Conservation (phyloP, 2,113 vertebrate species). For the Callipepla californica region DNA sequence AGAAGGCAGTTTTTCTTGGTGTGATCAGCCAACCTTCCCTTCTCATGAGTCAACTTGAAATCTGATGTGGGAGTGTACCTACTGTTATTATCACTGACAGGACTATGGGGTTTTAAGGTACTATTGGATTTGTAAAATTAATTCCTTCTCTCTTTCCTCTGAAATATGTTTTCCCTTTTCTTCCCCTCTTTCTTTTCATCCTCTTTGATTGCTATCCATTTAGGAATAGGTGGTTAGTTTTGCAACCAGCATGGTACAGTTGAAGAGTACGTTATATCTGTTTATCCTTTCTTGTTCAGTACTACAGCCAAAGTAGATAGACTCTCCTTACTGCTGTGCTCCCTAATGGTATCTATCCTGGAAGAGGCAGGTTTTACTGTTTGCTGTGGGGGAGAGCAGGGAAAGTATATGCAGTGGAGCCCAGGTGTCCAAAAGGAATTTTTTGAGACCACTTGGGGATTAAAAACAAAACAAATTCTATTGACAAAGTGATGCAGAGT, state of each 20-base stretch:
- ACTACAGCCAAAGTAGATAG: background rate
- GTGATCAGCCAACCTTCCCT: background rate
- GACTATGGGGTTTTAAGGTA: background rate
- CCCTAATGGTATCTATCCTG: background rate
- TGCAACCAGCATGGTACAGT: accelerated
- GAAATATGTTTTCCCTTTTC: background rate
- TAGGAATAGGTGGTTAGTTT: background rate
- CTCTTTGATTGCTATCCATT: accelerated
- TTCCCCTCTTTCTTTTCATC: background rate
- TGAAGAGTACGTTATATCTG: background rate
- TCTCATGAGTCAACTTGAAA: background rate
- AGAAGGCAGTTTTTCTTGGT: background rate
- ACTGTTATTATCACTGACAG: background rate
- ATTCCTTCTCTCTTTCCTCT: background rate
- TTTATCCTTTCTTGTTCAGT: background rate
- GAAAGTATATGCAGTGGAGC: background rate
- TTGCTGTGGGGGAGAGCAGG: background rate
- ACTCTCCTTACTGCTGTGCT: background rate
- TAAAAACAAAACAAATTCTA: background rate
- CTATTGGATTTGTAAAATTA: background rate
- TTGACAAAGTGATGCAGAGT: too few relatives aligned
- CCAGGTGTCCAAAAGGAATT: background rate
- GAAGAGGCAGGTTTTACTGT: background rate
- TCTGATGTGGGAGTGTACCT: background rate
- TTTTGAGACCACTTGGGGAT: background rate